Percentiles rank a stretch among this genome's conserved stretches.
Conservation (phyloP, 2,888 invertebrate species). For the Aleiodes alternator region DNA sequence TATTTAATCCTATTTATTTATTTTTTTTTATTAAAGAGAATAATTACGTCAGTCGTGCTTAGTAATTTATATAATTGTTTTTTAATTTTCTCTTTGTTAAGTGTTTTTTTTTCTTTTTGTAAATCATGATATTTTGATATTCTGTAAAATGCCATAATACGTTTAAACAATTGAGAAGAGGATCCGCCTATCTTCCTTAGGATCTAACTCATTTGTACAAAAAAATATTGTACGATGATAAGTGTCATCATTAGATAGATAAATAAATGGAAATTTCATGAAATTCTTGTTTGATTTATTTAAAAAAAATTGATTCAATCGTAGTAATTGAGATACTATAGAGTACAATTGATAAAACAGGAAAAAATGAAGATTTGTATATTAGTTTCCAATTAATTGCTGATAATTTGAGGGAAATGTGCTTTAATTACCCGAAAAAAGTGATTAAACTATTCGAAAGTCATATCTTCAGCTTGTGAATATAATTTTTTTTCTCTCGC, state of each 20-base stretch:
- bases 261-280: neutral
- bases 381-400: no score
- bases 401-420: no score
- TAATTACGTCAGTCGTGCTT: neutral
- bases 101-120: constrained; percentile 3
- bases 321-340: no score
- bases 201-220: neutral
- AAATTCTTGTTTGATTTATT: neutral
- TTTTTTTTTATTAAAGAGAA: neutral
- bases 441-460: no score
- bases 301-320: no score
- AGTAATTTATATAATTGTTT: no score
- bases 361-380: no score
- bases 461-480: no score
- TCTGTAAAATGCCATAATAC: constrained; percentile 21
- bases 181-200: neutral
- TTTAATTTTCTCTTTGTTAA: neutral
- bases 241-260: constrained; percentile 19
- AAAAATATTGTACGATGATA: constrained; percentile 3
- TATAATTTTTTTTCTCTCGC: no score
- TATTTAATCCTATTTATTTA: constrained; percentile 7
- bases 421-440: no score
- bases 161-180: neutral
- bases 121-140: constrained; percentile 1
- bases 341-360: no score